These are phyloP conservation scores for Caenorhabditis zanzibari DNA, from an alignment of 2,888 invertebrate species.

Conservation along the genomic window DNA sequence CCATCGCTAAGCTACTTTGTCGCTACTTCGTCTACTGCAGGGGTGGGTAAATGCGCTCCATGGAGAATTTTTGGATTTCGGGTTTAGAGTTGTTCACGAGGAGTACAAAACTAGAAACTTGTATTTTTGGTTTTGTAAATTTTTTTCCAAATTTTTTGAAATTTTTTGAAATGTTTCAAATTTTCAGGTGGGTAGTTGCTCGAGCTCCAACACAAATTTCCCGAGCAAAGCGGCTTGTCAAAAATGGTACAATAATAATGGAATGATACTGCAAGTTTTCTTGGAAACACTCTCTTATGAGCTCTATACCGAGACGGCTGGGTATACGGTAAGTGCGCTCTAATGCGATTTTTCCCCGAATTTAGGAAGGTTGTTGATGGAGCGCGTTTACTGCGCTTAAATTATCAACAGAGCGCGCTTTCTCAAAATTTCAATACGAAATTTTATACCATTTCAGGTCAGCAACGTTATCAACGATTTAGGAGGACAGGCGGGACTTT, in stretches of 20 bases:
- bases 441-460: conserved; percentile 73
- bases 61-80: too few relatives aligned
- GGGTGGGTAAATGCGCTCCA: too few relatives aligned
- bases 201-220: conserved; percentile 42
- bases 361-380: neutral
- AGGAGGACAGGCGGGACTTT: conserved; percentile 84
- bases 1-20: conserved; percentile 71
- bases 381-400: too few relatives aligned
- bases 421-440: neutral
- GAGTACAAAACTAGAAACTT: too few relatives aligned
- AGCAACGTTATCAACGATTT: conserved; percentile 84
- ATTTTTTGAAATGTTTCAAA: neutral
- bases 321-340: conserved; percentile 59
- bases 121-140: too few relatives aligned
- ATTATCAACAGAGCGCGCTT: neutral
- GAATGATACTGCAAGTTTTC: conserved; percentile 83
- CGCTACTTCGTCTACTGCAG: conserved; percentile 61
- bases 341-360: neutral
- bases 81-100: neutral
- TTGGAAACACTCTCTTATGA: conserved; percentile 83
- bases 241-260: conserved; percentile 77
- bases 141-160: too few relatives aligned
- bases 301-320: conserved; percentile 69
- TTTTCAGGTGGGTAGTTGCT: conserved; percentile 56
- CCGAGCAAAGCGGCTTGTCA: conserved; percentile 50